These are phyloP conservation scores for Trididemnum nubilum DNA, from an alignment of 23 tunicate species.

Conservation along the genomic window DNA sequence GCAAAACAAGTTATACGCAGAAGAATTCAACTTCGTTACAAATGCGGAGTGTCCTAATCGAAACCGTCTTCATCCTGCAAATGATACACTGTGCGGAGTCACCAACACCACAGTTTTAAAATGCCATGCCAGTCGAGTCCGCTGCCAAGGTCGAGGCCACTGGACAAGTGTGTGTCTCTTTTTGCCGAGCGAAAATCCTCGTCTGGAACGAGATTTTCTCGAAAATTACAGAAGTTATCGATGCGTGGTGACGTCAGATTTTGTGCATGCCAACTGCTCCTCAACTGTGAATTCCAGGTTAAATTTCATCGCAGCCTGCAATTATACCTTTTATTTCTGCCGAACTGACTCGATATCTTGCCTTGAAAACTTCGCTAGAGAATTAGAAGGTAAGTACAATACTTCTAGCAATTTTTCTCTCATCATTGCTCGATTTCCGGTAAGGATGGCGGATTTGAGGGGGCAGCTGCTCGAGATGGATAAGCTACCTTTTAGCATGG, in stretches of 20 bases:
- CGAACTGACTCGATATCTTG: background rate
- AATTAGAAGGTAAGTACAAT: background rate
- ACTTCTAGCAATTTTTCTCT: too few relatives aligned
- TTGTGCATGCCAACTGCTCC: background rate
- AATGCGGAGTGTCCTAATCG: background rate
- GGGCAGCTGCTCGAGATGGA: too few relatives aligned
- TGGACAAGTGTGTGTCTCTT: background rate
- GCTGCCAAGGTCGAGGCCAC: background rate
- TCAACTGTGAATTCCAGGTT: background rate
- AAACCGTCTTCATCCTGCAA: background rate
- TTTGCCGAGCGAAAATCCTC: background rate
- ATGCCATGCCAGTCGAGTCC: background rate
- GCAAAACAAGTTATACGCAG: background rate
- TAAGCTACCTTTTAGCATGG: too few relatives aligned
- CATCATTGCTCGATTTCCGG: too few relatives aligned
- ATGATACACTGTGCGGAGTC: background rate
- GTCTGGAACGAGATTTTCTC: background rate
- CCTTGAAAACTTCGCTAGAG: background rate
- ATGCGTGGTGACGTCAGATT: background rate
- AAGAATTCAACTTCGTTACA: background rate
- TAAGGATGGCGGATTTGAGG: too few relatives aligned
- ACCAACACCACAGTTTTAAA: background rate
- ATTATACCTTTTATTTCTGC: background rate
- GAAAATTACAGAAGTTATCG: background rate
- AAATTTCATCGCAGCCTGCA: background rate